Evolutionary conservation across 2,888 invertebrate genomes (phyloP), one percentile per base, ranked within the genome.

Genomic region (Buathra laborator): DNA sequence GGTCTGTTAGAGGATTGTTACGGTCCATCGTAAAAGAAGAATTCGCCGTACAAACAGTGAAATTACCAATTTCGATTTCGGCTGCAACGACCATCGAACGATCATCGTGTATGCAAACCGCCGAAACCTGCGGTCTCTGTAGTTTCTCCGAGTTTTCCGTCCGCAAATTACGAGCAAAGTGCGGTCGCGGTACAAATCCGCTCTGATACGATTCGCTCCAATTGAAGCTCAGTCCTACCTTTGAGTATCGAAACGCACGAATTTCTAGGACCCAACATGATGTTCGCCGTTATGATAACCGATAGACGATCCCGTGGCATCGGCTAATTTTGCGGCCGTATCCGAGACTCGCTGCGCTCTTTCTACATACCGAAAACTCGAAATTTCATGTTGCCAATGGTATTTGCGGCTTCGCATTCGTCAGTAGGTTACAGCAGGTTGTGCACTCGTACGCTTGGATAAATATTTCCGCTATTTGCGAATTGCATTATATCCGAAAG

Each of bases 131-230:
- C 59, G 7, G 7, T 62, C n/a, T 14, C 32, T 29, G n/a, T 29
- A 2, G n/a, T n/a, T 32, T 32, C 6, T 14, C 59, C 32, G 59
- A 62, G 32, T 32, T 62, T 29, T 62, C 32, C 59, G n/a, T 32
- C 32, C 59, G 32, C 32, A 32, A 62, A 32, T 62, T 14, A 9
- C 12, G 59, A 37, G 62, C 51, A 44, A 56, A 56, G 37, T 71
- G 80, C 71, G 71, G 66, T 75, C 56, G 66, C 56, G 7, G 72
- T 29, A 53, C 59, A 24, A 71, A 76, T 53, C 43, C 37, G 29
- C 44, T 62, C 14, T 43, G 19, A 24, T 5, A 32, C 24, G 5
- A 62, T 32, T 32, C 2, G 6, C 24, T 14, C 59, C n/a, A 29
- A 78, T 70, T 46, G 14, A 37, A 9, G 29, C 48, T 71, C 29